These are phyloP conservation scores for Antennarius maculatus DNA, from an alignment of 2,797 vertebrate species.

Conservation along the genomic window DNA sequence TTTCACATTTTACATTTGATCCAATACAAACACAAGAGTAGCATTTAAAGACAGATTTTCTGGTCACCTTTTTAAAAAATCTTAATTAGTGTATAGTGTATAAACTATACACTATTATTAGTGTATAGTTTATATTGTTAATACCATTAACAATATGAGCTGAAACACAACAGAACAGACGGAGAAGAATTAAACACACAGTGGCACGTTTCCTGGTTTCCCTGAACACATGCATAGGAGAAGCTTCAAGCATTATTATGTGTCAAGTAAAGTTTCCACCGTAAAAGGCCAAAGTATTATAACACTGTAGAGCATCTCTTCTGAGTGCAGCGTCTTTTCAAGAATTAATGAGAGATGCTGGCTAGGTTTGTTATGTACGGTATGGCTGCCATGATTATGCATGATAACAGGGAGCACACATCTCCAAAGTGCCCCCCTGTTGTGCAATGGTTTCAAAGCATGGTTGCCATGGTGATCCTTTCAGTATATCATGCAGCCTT, in stretches of 20 bases:
- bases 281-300: background rate
- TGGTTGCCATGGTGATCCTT: constrained; percentile 74
- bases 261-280: background rate
- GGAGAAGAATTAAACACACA: background rate
- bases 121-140: too few relatives aligned
- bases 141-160: too few relatives aligned
- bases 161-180: too few relatives aligned
- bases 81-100: too few relatives aligned
- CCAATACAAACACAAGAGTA: too few relatives aligned
- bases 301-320: background rate
- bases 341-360: constrained; percentile 26
- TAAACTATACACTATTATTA: too few relatives aligned
- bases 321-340: constrained; percentile 8
- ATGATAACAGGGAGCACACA: constrained; percentile 40
- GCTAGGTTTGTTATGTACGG: constrained; percentile 35
- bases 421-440: constrained; percentile 25
- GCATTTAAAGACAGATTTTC: background rate
- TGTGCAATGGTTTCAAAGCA: constrained; percentile 36
- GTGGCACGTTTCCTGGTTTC: background rate
- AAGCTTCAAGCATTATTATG: constrained; percentile 11
- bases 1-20: too few relatives aligned
- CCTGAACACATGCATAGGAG: constrained; percentile 28
- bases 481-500: constrained; percentile 53
- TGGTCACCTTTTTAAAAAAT: too few relatives aligned
- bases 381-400: constrained; percentile 30